Percentiles rank a stretch among this genome's conserved stretches.
Conservation (phyloP, 2,888 invertebrate species). For the Diaphora mendica region DNA sequence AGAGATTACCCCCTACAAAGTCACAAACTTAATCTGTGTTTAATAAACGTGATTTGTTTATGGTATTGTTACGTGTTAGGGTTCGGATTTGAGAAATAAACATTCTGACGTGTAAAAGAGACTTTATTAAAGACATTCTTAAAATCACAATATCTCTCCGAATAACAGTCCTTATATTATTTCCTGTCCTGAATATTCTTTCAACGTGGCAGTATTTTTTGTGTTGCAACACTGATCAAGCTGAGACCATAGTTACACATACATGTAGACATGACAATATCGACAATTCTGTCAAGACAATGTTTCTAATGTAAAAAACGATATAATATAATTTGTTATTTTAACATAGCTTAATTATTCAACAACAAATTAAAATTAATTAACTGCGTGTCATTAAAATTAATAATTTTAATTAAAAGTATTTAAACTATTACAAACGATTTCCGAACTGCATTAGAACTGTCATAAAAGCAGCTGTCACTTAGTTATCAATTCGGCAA, state of each 20-base stretch:
- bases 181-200: no score
- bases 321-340: no score
- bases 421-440: not conserved
- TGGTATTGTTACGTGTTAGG: no score
- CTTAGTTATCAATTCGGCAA: conserved; percentile 40
- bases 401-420: not conserved
- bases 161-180: no score
- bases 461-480: conserved; percentile 17
- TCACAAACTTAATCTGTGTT: no score
- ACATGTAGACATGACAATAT: not conserved
- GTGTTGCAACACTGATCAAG: not conserved
- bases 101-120: no score
- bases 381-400: not conserved
- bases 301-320: not conserved
- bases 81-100: no score
- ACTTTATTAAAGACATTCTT: no score
- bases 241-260: not conserved
- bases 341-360: not conserved
- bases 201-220: not conserved
- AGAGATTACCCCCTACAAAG: no score
- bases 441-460: conserved; percentile 30
- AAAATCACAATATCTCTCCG: no score
- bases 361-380: not conserved
- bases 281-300: not conserved
- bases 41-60: not conserved